These are phyloP conservation scores for Pammene aurita DNA, from an alignment of 2,888 invertebrate genomes.

Conservation along the genomic window DNA sequence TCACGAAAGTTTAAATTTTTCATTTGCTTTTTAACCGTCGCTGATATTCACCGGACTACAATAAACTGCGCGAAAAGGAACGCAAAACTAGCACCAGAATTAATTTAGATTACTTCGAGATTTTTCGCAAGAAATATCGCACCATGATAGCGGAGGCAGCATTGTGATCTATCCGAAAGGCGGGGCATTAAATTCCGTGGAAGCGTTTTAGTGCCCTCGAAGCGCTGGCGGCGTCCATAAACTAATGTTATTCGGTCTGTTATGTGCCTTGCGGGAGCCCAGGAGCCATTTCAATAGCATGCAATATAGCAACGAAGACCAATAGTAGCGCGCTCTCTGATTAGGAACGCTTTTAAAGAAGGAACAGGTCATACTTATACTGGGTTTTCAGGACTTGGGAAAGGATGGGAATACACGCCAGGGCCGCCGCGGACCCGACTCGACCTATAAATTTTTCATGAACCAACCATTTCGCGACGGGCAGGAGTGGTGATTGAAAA, in stretches of 20 bases:
- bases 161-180: constrained; percentile 51
- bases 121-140: constrained; percentile 40
- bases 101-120: constrained; percentile 39
- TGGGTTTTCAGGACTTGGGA: not conserved
- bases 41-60: not conserved
- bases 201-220: constrained; percentile 60
- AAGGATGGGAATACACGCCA: constrained; percentile 44
- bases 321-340: not conserved
- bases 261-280: constrained; percentile 66
- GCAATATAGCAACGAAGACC: not conserved
- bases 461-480: constrained; percentile 60
- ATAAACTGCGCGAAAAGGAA: not conserved
- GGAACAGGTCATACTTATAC: not conserved
- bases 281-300: constrained; percentile 14
- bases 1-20: too few relatives aligned
- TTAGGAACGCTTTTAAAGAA: not conserved
- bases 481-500: constrained; percentile 75
- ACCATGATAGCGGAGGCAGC: constrained; percentile 39
- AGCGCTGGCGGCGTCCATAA: constrained; percentile 65
- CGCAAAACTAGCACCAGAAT: constrained; percentile 22
- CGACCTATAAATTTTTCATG: constrained; percentile 78
- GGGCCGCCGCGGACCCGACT: constrained; percentile 50
- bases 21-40: not conserved
- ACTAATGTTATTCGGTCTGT: constrained; percentile 75
- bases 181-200: constrained; percentile 59